These are phyloP conservation scores for Calycopis cecrops DNA, from an alignment of 1,140 invertebrate species.

Conservation along the genomic window DNA sequence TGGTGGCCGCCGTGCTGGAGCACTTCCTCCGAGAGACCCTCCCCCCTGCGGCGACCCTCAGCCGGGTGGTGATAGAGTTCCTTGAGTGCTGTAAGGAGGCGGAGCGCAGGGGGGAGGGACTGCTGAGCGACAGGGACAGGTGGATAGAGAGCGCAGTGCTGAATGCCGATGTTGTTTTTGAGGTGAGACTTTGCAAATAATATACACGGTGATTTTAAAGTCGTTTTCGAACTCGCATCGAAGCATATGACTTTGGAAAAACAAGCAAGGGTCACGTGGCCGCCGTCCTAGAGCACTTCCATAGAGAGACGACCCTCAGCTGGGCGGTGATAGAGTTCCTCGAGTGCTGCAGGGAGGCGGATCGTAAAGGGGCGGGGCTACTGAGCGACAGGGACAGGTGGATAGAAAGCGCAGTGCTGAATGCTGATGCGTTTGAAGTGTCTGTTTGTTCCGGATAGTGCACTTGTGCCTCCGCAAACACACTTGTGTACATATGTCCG, in stretches of 20 bases:
- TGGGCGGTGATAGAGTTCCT: slow-evolving; percentile 67
- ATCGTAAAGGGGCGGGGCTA: slow-evolving; percentile 34
- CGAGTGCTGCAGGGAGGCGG: slow-evolving; percentile 59
- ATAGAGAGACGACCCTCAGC: slow-evolving; percentile 62
- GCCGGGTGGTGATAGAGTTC: slow-evolving; percentile 67
- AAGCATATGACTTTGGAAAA: no score
- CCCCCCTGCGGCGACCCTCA: slow-evolving; percentile 61
- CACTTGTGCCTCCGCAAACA: no score
- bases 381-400: slow-evolving; percentile 40
- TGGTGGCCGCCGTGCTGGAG: slow-evolving; percentile 38
- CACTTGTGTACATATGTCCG: no score
- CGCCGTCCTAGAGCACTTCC: slow-evolving; percentile 46
- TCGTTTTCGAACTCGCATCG: no score
- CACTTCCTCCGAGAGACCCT: slow-evolving; percentile 62
- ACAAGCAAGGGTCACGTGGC: slow-evolving; percentile 38
- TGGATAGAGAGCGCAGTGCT: slow-evolving; percentile 44
- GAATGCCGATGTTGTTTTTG: slow-evolving; percentile 58
- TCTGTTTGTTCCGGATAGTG: no score
- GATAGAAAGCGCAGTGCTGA: slow-evolving; percentile 44
- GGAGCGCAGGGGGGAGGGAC: slow-evolving; percentile 35
- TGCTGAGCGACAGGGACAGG: slow-evolving; percentile 39
- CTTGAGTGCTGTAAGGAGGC: slow-evolving; percentile 61
- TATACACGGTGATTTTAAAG: no score
- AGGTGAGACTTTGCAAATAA: slow-evolving; percentile 34
- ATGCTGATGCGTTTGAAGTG: no score